A percentile compares a stretch with the other conserved stretches of the same genome.
phyloP scores from a whole-genome alignment of 1,140 invertebrate species.

The Reticulitermes speratus region DNA sequence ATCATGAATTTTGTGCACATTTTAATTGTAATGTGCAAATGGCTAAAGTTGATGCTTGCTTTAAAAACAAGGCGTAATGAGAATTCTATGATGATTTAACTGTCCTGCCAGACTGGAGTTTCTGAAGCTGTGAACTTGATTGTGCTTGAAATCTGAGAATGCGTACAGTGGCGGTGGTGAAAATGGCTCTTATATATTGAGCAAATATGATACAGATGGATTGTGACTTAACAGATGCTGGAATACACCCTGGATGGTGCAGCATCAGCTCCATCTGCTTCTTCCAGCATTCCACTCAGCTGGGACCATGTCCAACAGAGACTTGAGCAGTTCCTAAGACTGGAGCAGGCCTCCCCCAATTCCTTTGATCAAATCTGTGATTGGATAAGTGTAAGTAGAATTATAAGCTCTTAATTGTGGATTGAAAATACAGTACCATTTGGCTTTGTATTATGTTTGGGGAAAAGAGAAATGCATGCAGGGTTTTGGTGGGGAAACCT shows the following conservation, averaged over 20 bases:
- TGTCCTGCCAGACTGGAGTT: background rate
- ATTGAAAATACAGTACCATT: background rate
- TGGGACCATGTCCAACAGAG: slow-evolving; percentile 57
- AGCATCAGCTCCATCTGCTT: background rate
- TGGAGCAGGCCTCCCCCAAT: slow-evolving; percentile 43
- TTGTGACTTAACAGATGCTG: slow-evolving; percentile 49
- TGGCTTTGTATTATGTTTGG: background rate
- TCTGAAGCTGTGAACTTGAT: background rate
- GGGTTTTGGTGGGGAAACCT: no score
- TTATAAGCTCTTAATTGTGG: background rate
- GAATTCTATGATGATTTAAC: background rate
- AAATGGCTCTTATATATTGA: background rate
- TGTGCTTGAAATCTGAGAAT: slow-evolving; percentile 15
- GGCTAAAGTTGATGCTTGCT: no score
- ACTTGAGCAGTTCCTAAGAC: slow-evolving; percentile 58
- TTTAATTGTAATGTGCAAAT: no score
- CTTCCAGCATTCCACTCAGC: slow-evolving; percentile 40
- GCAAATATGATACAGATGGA: background rate
- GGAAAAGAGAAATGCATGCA: background rate
- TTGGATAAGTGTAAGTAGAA: slow-evolving; percentile 62
- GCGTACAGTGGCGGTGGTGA: background rate
- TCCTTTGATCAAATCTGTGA: slow-evolving; percentile 62
- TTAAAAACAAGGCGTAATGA: background rate
- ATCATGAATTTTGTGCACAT: no score
- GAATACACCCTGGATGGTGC: slow-evolving; percentile 46